phyloP scores from a whole-genome alignment of 2,797 vertebrate genomes.

The Argya squamiceps region DNA sequence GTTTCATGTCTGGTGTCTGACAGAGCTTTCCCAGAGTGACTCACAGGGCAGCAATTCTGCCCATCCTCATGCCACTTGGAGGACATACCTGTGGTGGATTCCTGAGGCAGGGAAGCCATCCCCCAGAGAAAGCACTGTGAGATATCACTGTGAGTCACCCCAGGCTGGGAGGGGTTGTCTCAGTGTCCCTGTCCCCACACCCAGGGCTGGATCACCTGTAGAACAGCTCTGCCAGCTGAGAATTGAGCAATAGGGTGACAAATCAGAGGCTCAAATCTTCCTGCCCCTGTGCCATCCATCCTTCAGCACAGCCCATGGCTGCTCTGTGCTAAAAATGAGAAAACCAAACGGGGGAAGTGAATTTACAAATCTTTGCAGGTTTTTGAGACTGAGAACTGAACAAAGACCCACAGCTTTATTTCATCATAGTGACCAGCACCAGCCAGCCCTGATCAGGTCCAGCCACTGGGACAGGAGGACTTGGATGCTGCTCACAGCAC shows the following conservation, averaged over 20 bases:
- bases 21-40: background rate
- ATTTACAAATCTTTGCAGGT: background rate
- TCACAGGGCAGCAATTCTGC: background rate
- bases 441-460: background rate
- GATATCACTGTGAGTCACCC: background rate
- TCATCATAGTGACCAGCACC: rapidly evolving
- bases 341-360: rapidly evolving
- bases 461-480: background rate
- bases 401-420: background rate
- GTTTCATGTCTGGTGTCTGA: background rate
- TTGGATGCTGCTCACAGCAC: background rate
- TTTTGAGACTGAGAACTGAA: background rate
- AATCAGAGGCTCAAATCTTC: background rate
- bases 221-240: background rate
- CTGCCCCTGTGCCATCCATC: background rate
- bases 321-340: background rate
- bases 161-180: background rate
- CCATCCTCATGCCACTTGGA: background rate
- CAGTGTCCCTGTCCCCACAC: rapidly evolving
- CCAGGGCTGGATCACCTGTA: background rate
- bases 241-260: background rate
- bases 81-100: background rate
- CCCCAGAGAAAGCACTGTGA: background rate
- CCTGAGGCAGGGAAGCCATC: background rate
- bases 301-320: background rate